Conservation (phyloP, 1,140 invertebrate species). For the Lycorma delicatula region DNA sequence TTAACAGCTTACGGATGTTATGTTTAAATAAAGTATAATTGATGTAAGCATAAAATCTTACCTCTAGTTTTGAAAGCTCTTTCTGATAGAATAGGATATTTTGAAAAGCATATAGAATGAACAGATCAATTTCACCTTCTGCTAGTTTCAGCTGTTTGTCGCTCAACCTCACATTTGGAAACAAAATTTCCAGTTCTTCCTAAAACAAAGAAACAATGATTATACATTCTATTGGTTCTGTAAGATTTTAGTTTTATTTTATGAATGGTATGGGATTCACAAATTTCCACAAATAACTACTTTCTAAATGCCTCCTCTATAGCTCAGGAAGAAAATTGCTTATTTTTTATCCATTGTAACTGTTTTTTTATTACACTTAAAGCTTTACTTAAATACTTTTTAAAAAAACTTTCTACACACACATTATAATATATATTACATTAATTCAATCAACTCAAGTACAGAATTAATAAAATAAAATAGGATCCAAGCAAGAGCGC, state of each 20-base stretch:
- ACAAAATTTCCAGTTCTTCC: slow-evolving; percentile 61
- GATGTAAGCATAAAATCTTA: slow-evolving; percentile 24
- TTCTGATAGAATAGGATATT: slow-evolving; percentile 59
- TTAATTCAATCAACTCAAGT: too few species aligned
- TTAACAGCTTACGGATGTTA: too few species aligned
- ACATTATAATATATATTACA: too few species aligned
- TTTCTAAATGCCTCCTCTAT: neutral
- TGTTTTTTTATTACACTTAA: too few species aligned
- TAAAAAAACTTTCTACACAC: too few species aligned
- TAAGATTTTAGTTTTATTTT: neutral
- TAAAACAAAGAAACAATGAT: slow-evolving; percentile 29
- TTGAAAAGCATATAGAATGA: slow-evolving; percentile 54
- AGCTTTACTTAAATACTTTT: too few species aligned
- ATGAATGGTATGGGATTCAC: neutral
- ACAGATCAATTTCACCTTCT: slow-evolving; percentile 57
- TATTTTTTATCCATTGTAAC: too few species aligned
- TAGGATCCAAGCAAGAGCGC: too few species aligned
- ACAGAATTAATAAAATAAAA: too few species aligned
- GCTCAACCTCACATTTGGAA: slow-evolving; percentile 55
- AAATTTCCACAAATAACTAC: neutral
- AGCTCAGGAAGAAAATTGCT: too few species aligned
- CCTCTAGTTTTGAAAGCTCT: slow-evolving; percentile 52
- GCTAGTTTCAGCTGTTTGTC: slow-evolving; percentile 53
- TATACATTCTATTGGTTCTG: neutral
- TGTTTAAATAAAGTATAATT: too few species aligned